phyloP scores from a whole-genome alignment of 1,140 invertebrate genomes.

The Meloidogyne chitwoodi region DNA sequence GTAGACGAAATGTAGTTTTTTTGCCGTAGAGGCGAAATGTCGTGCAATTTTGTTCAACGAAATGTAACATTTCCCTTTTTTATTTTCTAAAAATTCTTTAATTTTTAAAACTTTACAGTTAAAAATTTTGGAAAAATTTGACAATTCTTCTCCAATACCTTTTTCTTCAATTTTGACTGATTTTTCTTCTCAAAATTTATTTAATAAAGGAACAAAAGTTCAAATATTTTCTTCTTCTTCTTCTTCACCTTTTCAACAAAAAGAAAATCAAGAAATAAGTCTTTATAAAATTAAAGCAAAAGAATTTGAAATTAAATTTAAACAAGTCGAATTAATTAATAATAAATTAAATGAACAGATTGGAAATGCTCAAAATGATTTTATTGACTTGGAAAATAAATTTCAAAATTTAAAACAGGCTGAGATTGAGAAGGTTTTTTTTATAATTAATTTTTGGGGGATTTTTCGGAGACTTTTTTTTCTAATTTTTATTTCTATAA shows the following conservation, averaged over 20 bases:
- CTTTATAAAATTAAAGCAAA: conserved; percentile 2
- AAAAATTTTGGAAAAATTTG: neutral
- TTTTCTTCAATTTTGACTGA: neutral
- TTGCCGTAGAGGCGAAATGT: too few relatives aligned
- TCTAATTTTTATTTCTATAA: too few relatives aligned
- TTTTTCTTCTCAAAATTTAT: neutral
- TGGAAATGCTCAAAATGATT: neutral
- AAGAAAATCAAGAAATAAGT: neutral
- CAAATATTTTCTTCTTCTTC: conserved; percentile 6
- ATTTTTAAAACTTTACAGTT: neutral
- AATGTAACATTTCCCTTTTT: too few relatives aligned
- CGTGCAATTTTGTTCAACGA: too few relatives aligned
- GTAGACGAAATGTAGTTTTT: too few relatives aligned
- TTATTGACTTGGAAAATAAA: conserved; percentile 13
- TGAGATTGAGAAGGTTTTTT: neutral
- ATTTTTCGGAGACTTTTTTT: too few relatives aligned
- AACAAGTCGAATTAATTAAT: neutral
- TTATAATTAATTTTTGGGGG: neutral
- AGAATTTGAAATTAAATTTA: conserved; percentile 1
- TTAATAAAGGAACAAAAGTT: conserved; percentile 1
- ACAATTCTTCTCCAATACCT: neutral
- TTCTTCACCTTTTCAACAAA: neutral
- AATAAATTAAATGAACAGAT: conserved; percentile 10
- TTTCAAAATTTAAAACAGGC: neutral
- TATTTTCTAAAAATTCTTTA: too few relatives aligned